Base-by-base conservation (phyloP, 2,888 invertebrate genomes). In the Heliconius erato region DNA sequence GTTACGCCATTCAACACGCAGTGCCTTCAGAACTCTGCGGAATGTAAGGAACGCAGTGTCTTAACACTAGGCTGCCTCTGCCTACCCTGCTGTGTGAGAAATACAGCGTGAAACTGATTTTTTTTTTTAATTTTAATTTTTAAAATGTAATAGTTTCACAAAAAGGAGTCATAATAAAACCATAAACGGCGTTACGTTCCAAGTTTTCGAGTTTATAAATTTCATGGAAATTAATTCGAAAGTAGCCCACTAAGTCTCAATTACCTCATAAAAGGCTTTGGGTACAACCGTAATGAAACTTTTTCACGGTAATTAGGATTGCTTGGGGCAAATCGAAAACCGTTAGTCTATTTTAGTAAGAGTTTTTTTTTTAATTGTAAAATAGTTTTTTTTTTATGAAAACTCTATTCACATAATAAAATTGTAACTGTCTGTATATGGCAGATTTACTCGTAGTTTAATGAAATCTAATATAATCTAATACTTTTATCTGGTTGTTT, bases 191-290 rank as follows among this genome's bases (percentile, higher is more conserved):
- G 5, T n/a, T 72, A 71, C 79, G 68, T 82, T 79, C 59, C 65
- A 82, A 83, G 32, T 83, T 80, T 54, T 79, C 79, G 49, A 80
- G 71, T 80, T 85, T 81, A 81, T 82, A 79, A 82, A 84, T 82
- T 82, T 84, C 80, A 82, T 83, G 76, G 67, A 83, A 83, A 84
- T 85, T 83, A 86, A 84, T 83, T 84, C 82, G 67, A 84, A 82
- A 84, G 84, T 84, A 81, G 74, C 78, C 80, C 83, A 72, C 81
- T 84, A 86, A 80, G 84, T 82, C 85, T 84, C 85, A 86, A 84
- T 86, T 86, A 85, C 82, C 82, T 83, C 82, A 84, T 85, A 85
- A 86, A 86, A 82, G 82, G 78, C 82, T 79, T 71, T 81, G 83
- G 83, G 83, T 84, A 83, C 81, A 49, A 82, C 74, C 79, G 83